These are phyloP conservation scores for Drosophila aff. DNA, from an alignment of 1,140 invertebrate species.

Conservation along the genomic window DNA sequence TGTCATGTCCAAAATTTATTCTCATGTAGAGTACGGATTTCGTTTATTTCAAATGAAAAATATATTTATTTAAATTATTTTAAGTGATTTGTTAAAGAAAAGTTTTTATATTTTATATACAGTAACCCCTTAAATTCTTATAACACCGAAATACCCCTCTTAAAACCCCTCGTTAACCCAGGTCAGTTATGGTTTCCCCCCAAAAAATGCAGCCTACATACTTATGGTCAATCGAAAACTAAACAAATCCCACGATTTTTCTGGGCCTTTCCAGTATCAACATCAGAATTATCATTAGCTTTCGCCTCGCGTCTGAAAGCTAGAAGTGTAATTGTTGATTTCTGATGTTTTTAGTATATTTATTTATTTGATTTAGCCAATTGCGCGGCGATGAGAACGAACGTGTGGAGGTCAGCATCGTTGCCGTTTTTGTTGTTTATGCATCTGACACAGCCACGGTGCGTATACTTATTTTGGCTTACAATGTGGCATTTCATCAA, in stretches of 20 bases:
- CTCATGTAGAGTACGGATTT: background rate
- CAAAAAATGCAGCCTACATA: constrained; percentile 1
- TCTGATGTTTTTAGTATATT: constrained; percentile 14
- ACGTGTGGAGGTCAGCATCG: constrained; percentile 67
- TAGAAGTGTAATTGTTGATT: constrained; percentile 44
- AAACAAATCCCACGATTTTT: background rate
- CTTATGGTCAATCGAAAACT: background rate
- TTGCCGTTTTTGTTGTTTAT: constrained; percentile 53
- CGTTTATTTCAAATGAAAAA: background rate
- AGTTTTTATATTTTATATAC: background rate
- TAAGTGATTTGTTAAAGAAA: too few species aligned
- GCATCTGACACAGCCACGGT: constrained; percentile 56
- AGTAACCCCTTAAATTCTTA: accelerated
- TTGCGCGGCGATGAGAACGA: constrained; percentile 46
- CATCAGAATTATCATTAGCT: constrained; percentile 19
- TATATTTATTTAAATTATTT: background rate
- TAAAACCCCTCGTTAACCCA: background rate
- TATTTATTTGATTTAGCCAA: constrained; percentile 62
- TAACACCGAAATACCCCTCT: background rate
- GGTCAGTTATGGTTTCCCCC: background rate
- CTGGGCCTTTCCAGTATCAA: constrained; percentile 21
- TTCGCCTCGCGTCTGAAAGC: constrained; percentile 31
- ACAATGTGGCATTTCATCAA: constrained; percentile 66
- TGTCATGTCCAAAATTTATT: background rate
- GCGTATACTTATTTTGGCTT: constrained; percentile 46